A percentile compares a stretch with the other conserved stretches of the same genome.
Conservation (phyloP, 2,888 invertebrate species). For the Pandemis corylana region DNA sequence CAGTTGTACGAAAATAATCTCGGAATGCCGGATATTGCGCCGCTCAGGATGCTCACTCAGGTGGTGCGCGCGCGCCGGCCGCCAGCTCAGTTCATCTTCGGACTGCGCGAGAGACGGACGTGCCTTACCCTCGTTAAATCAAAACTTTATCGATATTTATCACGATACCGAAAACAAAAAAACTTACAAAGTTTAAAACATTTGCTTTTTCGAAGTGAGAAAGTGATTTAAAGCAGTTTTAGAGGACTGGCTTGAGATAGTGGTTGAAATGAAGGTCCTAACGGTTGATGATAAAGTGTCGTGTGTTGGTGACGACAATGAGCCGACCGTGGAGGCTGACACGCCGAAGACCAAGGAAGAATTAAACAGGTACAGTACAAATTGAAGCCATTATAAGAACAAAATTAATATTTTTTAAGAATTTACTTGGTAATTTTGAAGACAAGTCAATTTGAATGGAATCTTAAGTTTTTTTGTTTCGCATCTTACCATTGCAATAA, state of each 20-base stretch:
- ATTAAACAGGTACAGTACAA: slow-evolving; percentile 69
- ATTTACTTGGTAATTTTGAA: background rate
- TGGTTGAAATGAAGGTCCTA: slow-evolving; percentile 72
- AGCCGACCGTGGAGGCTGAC: slow-evolving; percentile 68
- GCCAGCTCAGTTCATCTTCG: slow-evolving; percentile 50
- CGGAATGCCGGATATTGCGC: slow-evolving; percentile 83
- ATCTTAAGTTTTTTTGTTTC: too few species aligned
- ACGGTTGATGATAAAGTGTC: slow-evolving; percentile 71
- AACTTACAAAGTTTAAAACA: slow-evolving; percentile 22
- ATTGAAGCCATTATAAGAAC: background rate
- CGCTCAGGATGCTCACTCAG: slow-evolving; percentile 51
- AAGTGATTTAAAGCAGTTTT: slow-evolving; percentile 32
- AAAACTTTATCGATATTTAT: slow-evolving; percentile 61
- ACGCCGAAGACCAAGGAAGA: slow-evolving; percentile 72
- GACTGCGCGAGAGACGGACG: slow-evolving; percentile 21
- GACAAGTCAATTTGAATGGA: background rate
- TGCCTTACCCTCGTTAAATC: slow-evolving; percentile 46
- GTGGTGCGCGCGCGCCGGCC: slow-evolving; percentile 49
- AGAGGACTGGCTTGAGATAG: background rate
- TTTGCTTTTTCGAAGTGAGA: slow-evolving; percentile 24
- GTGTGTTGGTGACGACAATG: slow-evolving; percentile 69
- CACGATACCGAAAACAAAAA: slow-evolving; percentile 55
- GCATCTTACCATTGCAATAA: too few species aligned
- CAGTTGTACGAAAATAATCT: slow-evolving; percentile 69
- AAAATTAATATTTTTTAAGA: background rate